Evolutionary conservation across 2,113 vertebrate species (phyloP), one percentile per base, ranked within the genome.

Genomic region (Alligator sinensis): DNA sequence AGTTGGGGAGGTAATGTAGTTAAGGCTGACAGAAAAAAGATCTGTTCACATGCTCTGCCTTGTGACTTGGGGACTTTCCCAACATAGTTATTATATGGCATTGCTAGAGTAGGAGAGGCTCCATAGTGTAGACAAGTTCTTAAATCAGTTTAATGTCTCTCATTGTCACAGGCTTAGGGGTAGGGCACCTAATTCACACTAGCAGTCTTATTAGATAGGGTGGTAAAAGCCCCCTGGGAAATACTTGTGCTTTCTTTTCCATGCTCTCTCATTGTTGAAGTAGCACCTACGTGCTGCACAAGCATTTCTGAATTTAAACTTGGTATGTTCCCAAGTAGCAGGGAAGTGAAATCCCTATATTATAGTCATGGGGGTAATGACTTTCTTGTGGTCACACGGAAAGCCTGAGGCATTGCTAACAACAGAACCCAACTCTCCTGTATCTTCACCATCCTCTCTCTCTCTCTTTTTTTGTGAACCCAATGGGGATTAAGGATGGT

Each of bases 161-260:
- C 68, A 38, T 34, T 72, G 68, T 72, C 30, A 38, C 34, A 72
- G 6, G 68, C 68, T 72, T 21, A 38, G 19, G 24, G 19, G 38
- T 72, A 3, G 59, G 88, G 47, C 3, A 58, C 24, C 55, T 18
- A 12, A 62, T 28, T 10, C 22, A 25, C 24, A 84, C 55, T 17
- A 81, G 90, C 81, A 15, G 75, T 54, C 19, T 86, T 28, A 77
- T 63, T 34, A 83, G 22, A 21, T 17, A 27, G 80, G 70, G 77
- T 90, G 66, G 4, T 30, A 4, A 1, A 81, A 3, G 54, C 38
- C 75, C 55, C 84, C 61, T 0, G 0, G 47, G 28, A 80, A 72
- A 84, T 28, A 74, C 11, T 4, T 0, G 2, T 9, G 62, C 84
- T 54, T 93, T 89, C 38, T 75, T 76, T 70, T 11, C 22, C 47